Evolutionary conservation across 1,140 invertebrate genomes (phyloP), one percentile per base, ranked within the genome.

Genomic region (Macrobrachium rosenbergii): DNA sequence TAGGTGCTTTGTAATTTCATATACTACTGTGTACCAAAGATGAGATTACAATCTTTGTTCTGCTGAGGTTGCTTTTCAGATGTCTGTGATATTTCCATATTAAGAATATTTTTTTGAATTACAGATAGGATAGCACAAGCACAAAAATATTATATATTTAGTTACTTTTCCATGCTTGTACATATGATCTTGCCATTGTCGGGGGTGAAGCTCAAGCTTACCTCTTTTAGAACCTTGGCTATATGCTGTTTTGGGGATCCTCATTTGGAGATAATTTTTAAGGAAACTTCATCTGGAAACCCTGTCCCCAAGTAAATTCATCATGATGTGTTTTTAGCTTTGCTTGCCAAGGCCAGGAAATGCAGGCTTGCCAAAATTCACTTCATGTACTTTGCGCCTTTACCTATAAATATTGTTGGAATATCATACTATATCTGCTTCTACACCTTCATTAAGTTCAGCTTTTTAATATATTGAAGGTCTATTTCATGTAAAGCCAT

Each of bases 41-140:
- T 75, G 63, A 81, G 79, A 73, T 82, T 73, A 82, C 43, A 64
- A 82, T 73, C 81, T 82, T 86, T 23, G 72, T 86, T 86, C 60
- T 86, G 83, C 83, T 78, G 80, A 28, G 83, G 58, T 86, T 86
- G 83, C 83, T 86, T 86, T 86, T 86, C 83, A 73, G 77, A 86
- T 86, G 77, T 86, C 83, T 86, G 83, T 86, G 83, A 86, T 86
- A 86, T 86, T 86, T 86, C 83, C 58, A 79, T 80, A 73, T 86
- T 78, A 72, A 28, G 37, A 86, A 77, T 86, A 80, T 86, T 79
- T 86, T 72, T 78, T 63, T 85, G 28, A 80, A 64, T 86, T 80
- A 62, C 63, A 62, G 78, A 84, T 84, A 86, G 52, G 67, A 73
- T 72, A 80, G 83, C 73, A 77, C 67, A 79, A 80, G 83, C 83